Evolutionary conservation across 1,140 invertebrate genomes (phyloP).

Genomic region (Sitophilus oryzae): DNA sequence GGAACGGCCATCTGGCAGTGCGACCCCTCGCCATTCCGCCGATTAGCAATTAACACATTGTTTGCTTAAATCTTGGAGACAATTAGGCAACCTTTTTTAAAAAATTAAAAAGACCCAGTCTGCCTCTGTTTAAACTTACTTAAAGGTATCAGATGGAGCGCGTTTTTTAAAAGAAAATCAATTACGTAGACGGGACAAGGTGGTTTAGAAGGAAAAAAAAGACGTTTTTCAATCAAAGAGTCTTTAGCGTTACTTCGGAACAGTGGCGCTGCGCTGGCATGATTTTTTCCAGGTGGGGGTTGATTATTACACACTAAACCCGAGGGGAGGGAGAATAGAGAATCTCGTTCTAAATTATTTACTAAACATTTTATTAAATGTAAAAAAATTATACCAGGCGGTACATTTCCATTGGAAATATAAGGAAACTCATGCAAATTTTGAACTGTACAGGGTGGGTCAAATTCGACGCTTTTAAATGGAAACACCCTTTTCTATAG

Average conservation of each 20-base stretch:
- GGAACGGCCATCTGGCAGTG: background rate
- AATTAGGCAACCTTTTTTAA: conserved; percentile 22
- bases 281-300: too few species aligned
- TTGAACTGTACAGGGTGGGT: too few species aligned
- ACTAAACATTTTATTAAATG: too few species aligned
- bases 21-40: conserved; percentile 12
- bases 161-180: conserved; percentile 31
- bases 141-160: conserved; percentile 31
- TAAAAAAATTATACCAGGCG: too few species aligned
- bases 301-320: too few species aligned
- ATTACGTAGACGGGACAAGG: conserved; percentile 34
- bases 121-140: conserved; percentile 29
- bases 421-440: too few species aligned
- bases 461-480: too few species aligned
- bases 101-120: conserved; percentile 23
- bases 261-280: too few species aligned
- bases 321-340: too few species aligned
- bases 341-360: too few species aligned
- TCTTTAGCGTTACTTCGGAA: conserved; percentile 38
- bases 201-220: conserved; percentile 20
- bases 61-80: conserved; percentile 26
- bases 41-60: conserved; percentile 30
- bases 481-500: too few species aligned
- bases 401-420: too few species aligned
- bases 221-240: conserved; percentile 39